Percentiles rank a stretch among this genome's conserved stretches.
These are phyloP conservation scores for Crotalus viridis DNA, from an alignment of 2,113 vertebrate genomes.

Conservation along the genomic window DNA sequence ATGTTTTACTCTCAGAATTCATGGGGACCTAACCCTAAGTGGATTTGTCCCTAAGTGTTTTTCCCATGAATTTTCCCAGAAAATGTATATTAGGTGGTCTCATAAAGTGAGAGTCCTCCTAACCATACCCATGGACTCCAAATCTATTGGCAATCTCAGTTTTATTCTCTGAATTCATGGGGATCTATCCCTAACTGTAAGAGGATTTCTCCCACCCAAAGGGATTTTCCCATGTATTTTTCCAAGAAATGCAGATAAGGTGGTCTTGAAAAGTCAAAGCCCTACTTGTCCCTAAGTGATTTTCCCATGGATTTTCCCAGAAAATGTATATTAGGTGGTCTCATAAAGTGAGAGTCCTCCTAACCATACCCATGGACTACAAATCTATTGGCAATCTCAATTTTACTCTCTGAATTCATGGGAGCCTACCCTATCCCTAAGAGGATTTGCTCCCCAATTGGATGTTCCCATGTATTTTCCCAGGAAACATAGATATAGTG, in stretches of 20 bases:
- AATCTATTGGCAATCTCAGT: background rate
- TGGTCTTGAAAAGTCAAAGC: background rate
- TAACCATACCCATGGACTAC: background rate
- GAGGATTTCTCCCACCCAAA: background rate
- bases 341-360: background rate
- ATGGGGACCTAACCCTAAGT: too few species aligned
- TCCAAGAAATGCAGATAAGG: background rate
- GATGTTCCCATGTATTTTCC: background rate
- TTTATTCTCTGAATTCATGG: background rate
- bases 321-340: too few species aligned
- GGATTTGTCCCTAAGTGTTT: background rate
- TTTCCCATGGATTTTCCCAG: too few species aligned
- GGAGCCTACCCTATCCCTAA: background rate
- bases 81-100: background rate
- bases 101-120: background rate
- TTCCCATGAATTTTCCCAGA: background rate
- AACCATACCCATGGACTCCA: background rate
- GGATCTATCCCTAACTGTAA: background rate
- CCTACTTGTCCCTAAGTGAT: too few species aligned
- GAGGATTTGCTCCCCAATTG: background rate
- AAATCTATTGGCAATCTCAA: background rate
- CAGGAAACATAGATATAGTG: too few species aligned
- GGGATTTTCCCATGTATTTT: background rate
- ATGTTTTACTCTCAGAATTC: too few species aligned
- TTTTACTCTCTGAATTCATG: background rate